Conservation (phyloP, 2,797 vertebrate species). For the Austrolebias charrua region DNA sequence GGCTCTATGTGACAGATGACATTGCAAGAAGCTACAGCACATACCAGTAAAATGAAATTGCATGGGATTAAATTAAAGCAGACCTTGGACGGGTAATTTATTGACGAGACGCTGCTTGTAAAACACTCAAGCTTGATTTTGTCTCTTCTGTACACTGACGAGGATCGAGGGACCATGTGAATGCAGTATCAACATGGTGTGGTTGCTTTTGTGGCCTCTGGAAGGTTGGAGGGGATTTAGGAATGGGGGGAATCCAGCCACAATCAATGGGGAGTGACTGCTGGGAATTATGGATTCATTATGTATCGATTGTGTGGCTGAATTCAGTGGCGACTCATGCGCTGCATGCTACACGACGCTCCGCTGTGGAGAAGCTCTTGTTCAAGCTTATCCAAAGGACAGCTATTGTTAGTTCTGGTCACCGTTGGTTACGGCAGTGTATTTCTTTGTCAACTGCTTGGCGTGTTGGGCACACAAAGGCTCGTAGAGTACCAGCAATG, state of each 20-base stretch:
- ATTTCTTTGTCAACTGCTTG: constrained; percentile 61
- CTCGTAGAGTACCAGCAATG: constrained; percentile 51
- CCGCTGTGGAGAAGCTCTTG: constrained; percentile 39
- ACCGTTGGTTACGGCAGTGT: constrained; percentile 67
- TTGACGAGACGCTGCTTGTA: constrained; percentile 55
- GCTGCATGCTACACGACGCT: constrained; percentile 8
- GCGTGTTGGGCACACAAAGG: constrained; percentile 49
- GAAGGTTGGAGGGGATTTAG: constrained; percentile 14
- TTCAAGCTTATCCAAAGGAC: constrained; percentile 56
- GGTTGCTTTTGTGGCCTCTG: constrained; percentile 15
- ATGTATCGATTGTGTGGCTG: constrained; percentile 54
- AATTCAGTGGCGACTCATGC: constrained; percentile 35
- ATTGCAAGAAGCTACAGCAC: constrained; percentile 67
- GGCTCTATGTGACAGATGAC: constrained; percentile 70
- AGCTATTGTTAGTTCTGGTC: constrained; percentile 67
- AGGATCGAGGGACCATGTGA: constrained; percentile 19
- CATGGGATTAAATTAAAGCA: constrained; percentile 71
- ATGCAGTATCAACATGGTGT: constrained; percentile 11
- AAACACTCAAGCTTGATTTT: constrained; percentile 57
- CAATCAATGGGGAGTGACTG: constrained; percentile 48
- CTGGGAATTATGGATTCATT: constrained; percentile 56
- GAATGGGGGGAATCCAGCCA: constrained; percentile 32
- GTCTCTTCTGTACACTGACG: constrained; percentile 23
- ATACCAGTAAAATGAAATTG: constrained; percentile 74
- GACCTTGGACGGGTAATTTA: constrained; percentile 72